Percentiles rank a stretch among this genome's conserved stretches.
These are phyloP conservation scores for Cryptomyrus ogoouensis DNA, from an alignment of 2,113 vertebrate genomes.

Conservation along the genomic window DNA sequence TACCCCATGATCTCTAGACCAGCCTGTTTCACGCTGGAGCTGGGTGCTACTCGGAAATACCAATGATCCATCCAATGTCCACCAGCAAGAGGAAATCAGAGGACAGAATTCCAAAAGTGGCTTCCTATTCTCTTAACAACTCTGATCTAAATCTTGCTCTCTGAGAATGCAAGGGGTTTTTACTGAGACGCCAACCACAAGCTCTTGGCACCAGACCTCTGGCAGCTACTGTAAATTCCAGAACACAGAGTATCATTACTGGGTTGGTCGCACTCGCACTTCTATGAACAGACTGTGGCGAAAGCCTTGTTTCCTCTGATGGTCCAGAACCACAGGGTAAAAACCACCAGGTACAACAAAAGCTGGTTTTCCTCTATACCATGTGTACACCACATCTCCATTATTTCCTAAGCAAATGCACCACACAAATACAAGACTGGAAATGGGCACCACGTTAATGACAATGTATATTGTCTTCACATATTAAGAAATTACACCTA, in stretches of 20 bases:
- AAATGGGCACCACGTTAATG: neutral
- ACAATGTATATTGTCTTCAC: neutral
- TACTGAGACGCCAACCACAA: neutral
- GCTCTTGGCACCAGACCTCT: neutral
- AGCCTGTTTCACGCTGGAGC: neutral
- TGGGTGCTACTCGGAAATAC: neutral
- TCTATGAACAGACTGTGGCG: neutral
- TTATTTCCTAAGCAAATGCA: neutral
- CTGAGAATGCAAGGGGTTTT: neutral
- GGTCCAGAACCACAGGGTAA: neutral
- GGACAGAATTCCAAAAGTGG: neutral
- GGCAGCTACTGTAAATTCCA: conserved; percentile 18
- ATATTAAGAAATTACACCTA: neutral
- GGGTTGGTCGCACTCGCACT: neutral
- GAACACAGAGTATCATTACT: conserved; percentile 15
- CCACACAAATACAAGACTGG: neutral
- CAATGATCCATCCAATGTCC: neutral
- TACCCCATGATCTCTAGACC: neutral
- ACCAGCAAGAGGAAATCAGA: neutral
- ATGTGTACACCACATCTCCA: neutral
- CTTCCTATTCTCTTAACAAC: neutral
- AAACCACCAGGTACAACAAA: neutral
- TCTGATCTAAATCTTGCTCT: neutral
- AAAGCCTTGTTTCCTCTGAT: neutral
- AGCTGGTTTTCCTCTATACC: neutral